A percentile compares a stretch with the other conserved stretches of the same genome.
Evolutionary conservation across 1,140 invertebrate species (phyloP).

Genomic region (Papilio polyxenes): DNA sequence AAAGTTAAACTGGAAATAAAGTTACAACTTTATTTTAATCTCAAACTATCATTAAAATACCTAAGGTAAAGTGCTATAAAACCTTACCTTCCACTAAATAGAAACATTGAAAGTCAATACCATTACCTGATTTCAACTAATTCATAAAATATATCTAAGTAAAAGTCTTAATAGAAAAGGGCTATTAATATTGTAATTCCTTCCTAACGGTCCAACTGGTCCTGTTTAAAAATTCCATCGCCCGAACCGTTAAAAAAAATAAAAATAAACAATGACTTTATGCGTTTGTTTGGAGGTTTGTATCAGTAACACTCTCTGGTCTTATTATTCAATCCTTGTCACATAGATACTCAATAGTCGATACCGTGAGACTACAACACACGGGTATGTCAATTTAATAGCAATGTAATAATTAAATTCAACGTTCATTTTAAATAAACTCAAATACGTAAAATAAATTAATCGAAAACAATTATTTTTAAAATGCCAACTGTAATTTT

Average conservation of each 20-base stretch:
- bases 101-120: slow-evolving; percentile 30
- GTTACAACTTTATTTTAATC: not conserved
- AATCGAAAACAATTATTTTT: too few relatives aligned
- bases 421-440: too few relatives aligned
- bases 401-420: not conserved
- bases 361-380: slow-evolving; percentile 39
- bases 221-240: slow-evolving; percentile 36
- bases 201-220: slow-evolving; percentile 37
- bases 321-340: slow-evolving; percentile 56
- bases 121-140: slow-evolving; percentile 34
- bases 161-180: slow-evolving; percentile 39
- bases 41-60: slow-evolving; percentile 17
- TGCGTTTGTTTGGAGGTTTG: slow-evolving; percentile 53
- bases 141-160: slow-evolving; percentile 35
- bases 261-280: slow-evolving; percentile 54
- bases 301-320: slow-evolving; percentile 58
- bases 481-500: too few relatives aligned
- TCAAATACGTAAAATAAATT: slow-evolving; percentile 3
- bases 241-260: slow-evolving; percentile 41
- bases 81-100: slow-evolving; percentile 3
- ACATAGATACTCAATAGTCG: slow-evolving; percentile 44
- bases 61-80: not conserved
- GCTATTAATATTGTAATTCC: slow-evolving; percentile 40
- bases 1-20: too few relatives aligned
- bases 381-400: slow-evolving; percentile 39